Percentiles rank a stretch among this genome's conserved stretches.
Evolutionary conservation across 53 echinoderm and acorn worm species (phyloP).

Genomic region (Mesocentrotus franciscanus): DNA sequence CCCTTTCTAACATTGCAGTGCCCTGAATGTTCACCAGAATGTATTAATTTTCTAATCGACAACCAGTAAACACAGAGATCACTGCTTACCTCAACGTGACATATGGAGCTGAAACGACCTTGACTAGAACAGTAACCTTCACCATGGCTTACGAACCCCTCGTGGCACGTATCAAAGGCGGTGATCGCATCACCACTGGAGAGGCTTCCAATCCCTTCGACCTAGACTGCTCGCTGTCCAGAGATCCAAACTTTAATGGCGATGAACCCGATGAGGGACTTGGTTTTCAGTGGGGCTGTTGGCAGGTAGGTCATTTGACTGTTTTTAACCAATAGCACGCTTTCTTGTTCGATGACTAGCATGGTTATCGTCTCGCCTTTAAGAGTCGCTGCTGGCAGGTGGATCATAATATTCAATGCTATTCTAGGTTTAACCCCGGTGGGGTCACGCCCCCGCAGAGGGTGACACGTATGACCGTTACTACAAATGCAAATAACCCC

Average conservation of each 20-base stretch:
- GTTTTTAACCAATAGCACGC: no score
- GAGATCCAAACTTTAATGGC: slow-evolving; percentile 30
- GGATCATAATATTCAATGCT: no score
- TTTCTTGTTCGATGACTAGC: no score
- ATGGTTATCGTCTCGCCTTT: no score
- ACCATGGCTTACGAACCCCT: background rate
- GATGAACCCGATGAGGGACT: slow-evolving; percentile 2
- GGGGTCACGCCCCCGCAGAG: background rate
- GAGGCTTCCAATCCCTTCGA: background rate
- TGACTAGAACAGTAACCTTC: background rate
- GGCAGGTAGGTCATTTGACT: background rate
- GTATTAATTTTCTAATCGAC: background rate
- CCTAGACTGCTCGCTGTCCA: slow-evolving; percentile 9
- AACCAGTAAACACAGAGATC: background rate
- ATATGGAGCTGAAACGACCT: background rate
- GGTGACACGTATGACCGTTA: background rate
- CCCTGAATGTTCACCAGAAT: no score
- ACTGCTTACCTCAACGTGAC: background rate
- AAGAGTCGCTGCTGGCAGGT: no score
- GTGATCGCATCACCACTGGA: background rate
- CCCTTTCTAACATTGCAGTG: no score
- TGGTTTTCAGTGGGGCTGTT: background rate
- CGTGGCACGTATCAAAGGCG: slow-evolving; percentile 21
- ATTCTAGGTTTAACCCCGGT: background rate
- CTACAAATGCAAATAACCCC: background rate